A percentile compares a stretch with the other conserved stretches of the same genome.
phyloP scores from a whole-genome alignment of 1,140 invertebrate genomes.

The Stratiolaelaps scimitus region DNA sequence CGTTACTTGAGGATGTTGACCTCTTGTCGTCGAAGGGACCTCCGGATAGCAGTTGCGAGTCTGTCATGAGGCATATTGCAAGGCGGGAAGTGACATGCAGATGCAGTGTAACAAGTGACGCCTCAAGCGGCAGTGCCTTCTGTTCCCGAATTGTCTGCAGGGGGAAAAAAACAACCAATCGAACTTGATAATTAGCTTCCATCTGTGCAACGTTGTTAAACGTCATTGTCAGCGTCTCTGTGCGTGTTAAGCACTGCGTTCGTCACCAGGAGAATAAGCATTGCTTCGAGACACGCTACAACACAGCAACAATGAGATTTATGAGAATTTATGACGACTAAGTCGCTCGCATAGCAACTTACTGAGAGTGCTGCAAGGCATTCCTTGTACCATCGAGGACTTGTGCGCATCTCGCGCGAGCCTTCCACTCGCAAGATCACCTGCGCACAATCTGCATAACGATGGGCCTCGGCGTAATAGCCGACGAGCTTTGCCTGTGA shows the following conservation, averaged over 20 bases:
- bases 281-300: background rate
- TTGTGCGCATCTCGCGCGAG: slow-evolving; percentile 2
- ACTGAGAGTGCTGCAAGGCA: background rate
- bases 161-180: background rate
- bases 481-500: slow-evolving; percentile 1
- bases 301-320: background rate
- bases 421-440: slow-evolving; percentile 3
- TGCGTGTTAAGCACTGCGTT: too few relatives aligned
- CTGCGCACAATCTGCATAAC: slow-evolving; percentile 8
- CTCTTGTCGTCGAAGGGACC: too few relatives aligned
- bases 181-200: background rate
- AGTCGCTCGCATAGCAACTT: background rate
- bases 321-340: background rate
- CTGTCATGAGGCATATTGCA: background rate
- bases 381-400: slow-evolving; percentile 16
- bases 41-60: background rate
- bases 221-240: background rate
- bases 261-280: too few relatives aligned
- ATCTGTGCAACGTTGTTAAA: background rate
- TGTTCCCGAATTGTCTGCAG: slow-evolving; percentile 3
- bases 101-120: background rate
- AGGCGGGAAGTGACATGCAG: background rate
- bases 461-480: background rate
- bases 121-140: slow-evolving; percentile 1
- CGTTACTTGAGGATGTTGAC: background rate